phyloP scores from a whole-genome alignment of 2,113 vertebrate genomes.

The Bettongia penicillata region DNA sequence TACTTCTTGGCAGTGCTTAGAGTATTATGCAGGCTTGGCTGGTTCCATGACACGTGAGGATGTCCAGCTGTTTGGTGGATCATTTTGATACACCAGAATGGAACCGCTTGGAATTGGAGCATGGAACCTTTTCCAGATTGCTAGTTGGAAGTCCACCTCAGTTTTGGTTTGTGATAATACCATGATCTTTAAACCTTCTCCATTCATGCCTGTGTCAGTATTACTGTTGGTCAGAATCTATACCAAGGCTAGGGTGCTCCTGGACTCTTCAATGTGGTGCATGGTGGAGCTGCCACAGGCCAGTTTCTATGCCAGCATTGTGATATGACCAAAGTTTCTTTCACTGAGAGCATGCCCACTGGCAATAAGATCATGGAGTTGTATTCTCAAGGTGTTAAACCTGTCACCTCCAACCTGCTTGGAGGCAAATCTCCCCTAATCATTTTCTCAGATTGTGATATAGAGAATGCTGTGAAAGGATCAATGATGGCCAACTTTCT shows the following conservation, averaged over 20 bases:
- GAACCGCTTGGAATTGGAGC: conserved; percentile 91
- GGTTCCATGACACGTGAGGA: conserved; percentile 89
- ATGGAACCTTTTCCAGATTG: conserved; percentile 90
- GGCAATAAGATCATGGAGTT: conserved; percentile 89
- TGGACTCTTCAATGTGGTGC: conserved; percentile 91
- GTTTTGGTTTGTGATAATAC: conserved; percentile 81
- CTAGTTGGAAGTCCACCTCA: conserved; percentile 89
- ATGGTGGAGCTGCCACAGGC: conserved; percentile 90
- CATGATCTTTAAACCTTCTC: conserved; percentile 92
- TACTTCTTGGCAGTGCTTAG: conserved; percentile 85
- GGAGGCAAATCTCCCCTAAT: conserved; percentile 91
- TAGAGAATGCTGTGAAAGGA: conserved; percentile 94
- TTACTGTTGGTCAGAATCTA: conserved; percentile 90
- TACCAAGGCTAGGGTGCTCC: conserved; percentile 86
- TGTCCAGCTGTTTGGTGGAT: conserved; percentile 86
- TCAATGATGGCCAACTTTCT: conserved; percentile 97
- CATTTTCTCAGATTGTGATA: conserved; percentile 90
- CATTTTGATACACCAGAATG: conserved; percentile 88
- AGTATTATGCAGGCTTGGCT: conserved; percentile 89
- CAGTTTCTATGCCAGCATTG: conserved; percentile 88
- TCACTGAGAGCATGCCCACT: conserved; percentile 90
- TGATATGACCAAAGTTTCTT: conserved; percentile 94
- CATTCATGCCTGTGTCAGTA: conserved; percentile 82
- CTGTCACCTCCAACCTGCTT: conserved; percentile 82
- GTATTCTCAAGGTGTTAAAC: conserved; percentile 80